phyloP scores from a whole-genome alignment of 2,888 invertebrate species.

The Melolontha melolontha region DNA sequence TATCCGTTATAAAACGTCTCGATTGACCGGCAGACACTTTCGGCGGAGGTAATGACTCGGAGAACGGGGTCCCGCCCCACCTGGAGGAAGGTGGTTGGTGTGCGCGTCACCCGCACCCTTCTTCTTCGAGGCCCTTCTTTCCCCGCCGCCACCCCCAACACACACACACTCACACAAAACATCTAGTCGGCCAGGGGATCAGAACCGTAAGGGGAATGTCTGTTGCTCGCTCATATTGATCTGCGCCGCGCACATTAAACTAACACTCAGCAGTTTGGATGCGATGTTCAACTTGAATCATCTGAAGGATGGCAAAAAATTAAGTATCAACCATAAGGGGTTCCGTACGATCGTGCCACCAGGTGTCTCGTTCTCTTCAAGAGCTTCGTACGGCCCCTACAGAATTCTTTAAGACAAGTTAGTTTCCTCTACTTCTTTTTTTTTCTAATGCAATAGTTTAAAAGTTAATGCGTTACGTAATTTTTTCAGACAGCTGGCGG shows the following conservation, averaged over 20 bases:
- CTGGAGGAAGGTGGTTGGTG: conserved; percentile 51
- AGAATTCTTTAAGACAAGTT: too few species aligned
- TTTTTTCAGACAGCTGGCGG: conserved; percentile 4
- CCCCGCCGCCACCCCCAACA: conserved; percentile 41
- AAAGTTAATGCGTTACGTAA: conserved; percentile 11
- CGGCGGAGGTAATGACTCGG: conserved; percentile 55
- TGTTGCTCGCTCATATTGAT: conserved; percentile 56
- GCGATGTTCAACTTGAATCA: conserved; percentile 51
- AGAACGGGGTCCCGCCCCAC: conserved; percentile 54
- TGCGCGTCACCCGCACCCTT: conserved; percentile 41
- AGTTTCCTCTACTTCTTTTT: conserved; percentile 3
- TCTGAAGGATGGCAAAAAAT: conserved; percentile 52
- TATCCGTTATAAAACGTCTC: conserved; percentile 56
- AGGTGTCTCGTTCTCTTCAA: conserved; percentile 28
- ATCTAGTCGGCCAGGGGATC: conserved; percentile 37
- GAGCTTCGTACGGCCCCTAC: not conserved
- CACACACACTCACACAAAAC: conserved; percentile 33
- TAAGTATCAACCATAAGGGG: conserved; percentile 38
- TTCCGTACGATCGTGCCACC: conserved; percentile 36
- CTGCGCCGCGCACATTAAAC: conserved; percentile 56
- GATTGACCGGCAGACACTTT: conserved; percentile 56
- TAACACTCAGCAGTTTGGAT: conserved; percentile 45
- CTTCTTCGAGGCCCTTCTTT: conserved; percentile 38
- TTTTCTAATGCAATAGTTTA: conserved; percentile 10
- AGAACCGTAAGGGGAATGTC: conserved; percentile 49